Base-by-base conservation (phyloP, 1,140 invertebrate species). In the Eciton burchellii region DNA sequence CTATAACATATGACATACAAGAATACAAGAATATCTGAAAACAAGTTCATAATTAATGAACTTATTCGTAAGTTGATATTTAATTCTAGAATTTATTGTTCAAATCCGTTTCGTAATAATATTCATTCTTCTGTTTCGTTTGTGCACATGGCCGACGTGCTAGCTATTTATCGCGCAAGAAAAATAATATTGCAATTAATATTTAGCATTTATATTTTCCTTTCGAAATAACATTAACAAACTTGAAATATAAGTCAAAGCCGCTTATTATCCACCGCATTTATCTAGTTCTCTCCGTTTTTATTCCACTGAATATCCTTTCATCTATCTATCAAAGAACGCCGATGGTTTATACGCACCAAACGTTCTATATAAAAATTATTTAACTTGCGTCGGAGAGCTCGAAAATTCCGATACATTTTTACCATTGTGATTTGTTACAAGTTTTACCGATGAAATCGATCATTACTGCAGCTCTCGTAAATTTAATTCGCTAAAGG, bases 401-500 rank as follows among this genome's bases (percentile, higher is more conserved):
- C 8, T 35, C 14, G 29, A 56, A 52, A 72, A 57, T 41, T 54
- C 29, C 12, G 3, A 21, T 56, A 26, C 26, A 57, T 24, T 66
- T 71, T 0, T 9, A 14, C 19, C 1, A 71, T 11, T 29, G 43
- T 41, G 1, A 21, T 21, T 49, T 41, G 12, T 74, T 47, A 19
- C 8, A 35, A 56, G 5, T 29, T 72, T 43, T 73, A n/a, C 5
- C n/a, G 8, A 63, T 21, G 62, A 63, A 21, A 49, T 9, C 8
- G 24, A 3, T 16, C 6, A 35, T 49, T 2, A 19, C 62, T 49
- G 35, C 35, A 35, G 16, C 0, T 21, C n/a, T 14, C 11, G 11
- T 19, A 52, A 57, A 45, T 65, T 60, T 73, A 29, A 52, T 65
- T 65, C 21, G 16, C 6, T 41, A n/a, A 76, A 35, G 8, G 24